Conservation (phyloP, 2,113 vertebrate species). For the Aegithalos caudatus region DNA sequence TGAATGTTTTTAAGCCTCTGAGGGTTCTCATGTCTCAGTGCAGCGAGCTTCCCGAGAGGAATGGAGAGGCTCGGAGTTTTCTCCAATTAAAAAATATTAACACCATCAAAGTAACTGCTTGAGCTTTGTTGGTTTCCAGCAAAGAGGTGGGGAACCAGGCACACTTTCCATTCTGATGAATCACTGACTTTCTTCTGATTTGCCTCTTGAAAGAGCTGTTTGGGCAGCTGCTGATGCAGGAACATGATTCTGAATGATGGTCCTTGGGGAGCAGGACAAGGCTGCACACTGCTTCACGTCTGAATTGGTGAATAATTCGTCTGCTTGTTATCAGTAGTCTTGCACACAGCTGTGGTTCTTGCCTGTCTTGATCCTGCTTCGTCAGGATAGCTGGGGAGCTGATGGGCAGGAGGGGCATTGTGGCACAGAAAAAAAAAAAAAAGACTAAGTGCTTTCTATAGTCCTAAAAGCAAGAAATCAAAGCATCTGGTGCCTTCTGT, state of each 20-base stretch:
- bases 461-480: background rate
- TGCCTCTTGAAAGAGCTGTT: background rate
- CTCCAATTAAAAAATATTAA: background rate
- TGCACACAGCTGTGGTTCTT: background rate
- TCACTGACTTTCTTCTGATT: constrained; percentile 28
- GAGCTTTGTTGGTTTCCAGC: background rate
- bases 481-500: background rate
- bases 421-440: background rate
- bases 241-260: background rate
- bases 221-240: constrained; percentile 24
- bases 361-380: background rate
- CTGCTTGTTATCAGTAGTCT: background rate
- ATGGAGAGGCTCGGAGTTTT: background rate
- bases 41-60: background rate
- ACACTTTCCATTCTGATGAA: constrained; percentile 22
- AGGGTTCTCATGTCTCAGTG: background rate
- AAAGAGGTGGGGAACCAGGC: background rate
- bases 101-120: background rate
- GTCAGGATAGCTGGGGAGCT: background rate
- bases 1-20: background rate
- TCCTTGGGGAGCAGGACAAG: background rate
- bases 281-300: background rate
- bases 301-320: background rate
- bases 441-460: background rate
- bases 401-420: background rate